Evolutionary conservation across 1,140 invertebrate species (phyloP).

Genomic region (Eciton burchellii): DNA sequence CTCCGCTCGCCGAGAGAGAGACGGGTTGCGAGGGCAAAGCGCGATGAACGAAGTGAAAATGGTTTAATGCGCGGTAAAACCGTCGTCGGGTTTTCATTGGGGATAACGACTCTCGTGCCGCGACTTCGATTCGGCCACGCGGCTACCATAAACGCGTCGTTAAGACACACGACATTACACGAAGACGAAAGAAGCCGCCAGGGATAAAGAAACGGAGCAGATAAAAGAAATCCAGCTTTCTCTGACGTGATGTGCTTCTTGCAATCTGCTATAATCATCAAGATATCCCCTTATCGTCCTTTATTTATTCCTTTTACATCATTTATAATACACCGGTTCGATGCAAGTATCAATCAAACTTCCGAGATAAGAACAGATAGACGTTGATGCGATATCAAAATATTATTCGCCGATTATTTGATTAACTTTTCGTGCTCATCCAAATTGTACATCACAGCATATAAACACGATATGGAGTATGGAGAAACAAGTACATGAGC

Average conservation of each 20-base stretch:
- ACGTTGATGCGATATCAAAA: no score
- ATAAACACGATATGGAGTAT: background rate
- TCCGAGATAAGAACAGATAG: no score
- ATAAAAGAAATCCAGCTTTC: background rate
- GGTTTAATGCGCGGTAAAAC: slow-evolving; percentile 77
- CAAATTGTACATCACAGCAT: background rate
- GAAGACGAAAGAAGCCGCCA: background rate
- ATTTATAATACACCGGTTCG: background rate
- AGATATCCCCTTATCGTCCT: background rate
- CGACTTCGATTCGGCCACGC: slow-evolving; percentile 8
- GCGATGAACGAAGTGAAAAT: slow-evolving; percentile 75
- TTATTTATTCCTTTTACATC: background rate
- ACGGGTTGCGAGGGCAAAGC: slow-evolving; percentile 31
- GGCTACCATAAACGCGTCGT: background rate
- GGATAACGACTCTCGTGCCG: slow-evolving; percentile 15
- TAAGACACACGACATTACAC: background rate
- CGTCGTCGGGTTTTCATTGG: slow-evolving; percentile 65
- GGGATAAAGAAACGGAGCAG: background rate
- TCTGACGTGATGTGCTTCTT: background rate
- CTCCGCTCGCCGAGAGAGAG: slow-evolving; percentile 9
- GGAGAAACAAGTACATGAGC: no score
- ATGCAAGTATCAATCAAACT: background rate
- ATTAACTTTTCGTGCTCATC: no score
- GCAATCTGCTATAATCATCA: background rate
- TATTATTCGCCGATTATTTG: no score